Evolutionary conservation across 2,888 invertebrate genomes (phyloP).

Genomic region (Pterostichus niger): DNA sequence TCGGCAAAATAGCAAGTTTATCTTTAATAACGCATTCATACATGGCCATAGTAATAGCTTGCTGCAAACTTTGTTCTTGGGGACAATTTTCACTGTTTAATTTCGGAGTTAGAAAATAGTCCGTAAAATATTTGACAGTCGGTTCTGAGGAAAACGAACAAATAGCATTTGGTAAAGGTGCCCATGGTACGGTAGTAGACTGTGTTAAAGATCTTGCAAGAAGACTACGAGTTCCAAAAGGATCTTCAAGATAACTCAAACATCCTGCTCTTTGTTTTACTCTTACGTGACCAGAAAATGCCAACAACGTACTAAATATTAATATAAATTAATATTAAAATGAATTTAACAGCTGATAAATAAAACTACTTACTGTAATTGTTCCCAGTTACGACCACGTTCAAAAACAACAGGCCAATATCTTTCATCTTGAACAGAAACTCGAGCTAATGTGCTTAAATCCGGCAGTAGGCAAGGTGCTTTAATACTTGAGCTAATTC

Average conservation of each 20-base stretch:
- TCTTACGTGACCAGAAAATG: slow-evolving; percentile 85
- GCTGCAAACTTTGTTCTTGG: slow-evolving; percentile 79
- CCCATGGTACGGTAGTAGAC: slow-evolving; percentile 85
- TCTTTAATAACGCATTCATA: slow-evolving; percentile 91
- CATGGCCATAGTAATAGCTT: slow-evolving; percentile 83
- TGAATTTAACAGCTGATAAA: neutral
- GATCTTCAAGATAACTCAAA: slow-evolving; percentile 92
- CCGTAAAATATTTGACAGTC: slow-evolving; percentile 84
- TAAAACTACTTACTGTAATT: slow-evolving; percentile 82
- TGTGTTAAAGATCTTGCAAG: slow-evolving; percentile 89
- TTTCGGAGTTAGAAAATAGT: slow-evolving; percentile 80
- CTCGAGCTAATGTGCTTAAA: slow-evolving; percentile 85
- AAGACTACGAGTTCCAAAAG: slow-evolving; percentile 87
- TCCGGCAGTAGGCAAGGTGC: slow-evolving; percentile 95
- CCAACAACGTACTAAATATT: slow-evolving; percentile 81
- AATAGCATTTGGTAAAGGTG: slow-evolving; percentile 83
- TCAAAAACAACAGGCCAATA: slow-evolving; percentile 95
- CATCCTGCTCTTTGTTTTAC: slow-evolving; percentile 95
- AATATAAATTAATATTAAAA: slow-evolving; percentile 38
- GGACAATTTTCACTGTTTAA: slow-evolving; percentile 73
- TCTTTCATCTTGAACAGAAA: slow-evolving; percentile 89
- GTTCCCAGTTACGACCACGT: slow-evolving; percentile 90
- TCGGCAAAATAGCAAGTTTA: slow-evolving; percentile 86
- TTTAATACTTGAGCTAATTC: slow-evolving; percentile 77
- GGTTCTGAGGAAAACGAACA: slow-evolving; percentile 87